phyloP scores from a whole-genome alignment of 1,140 invertebrate genomes.

The Leptinotarsa undecemlineata region DNA sequence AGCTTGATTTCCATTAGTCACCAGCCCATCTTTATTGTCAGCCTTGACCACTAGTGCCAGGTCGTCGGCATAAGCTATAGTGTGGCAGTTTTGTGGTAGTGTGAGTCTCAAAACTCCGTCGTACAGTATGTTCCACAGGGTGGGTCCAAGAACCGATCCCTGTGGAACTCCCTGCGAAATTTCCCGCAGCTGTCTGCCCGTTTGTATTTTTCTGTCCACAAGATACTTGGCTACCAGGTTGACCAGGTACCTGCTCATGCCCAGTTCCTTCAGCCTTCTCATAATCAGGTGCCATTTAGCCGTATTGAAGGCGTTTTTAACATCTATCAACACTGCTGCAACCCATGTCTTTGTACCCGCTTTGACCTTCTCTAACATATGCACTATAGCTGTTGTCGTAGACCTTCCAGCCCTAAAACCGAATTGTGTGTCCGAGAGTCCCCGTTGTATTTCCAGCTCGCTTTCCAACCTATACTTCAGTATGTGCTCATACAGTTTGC shows the following conservation, averaged over 20 bases:
- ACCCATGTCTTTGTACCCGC: background rate
- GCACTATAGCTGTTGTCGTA: slow-evolving; percentile 46
- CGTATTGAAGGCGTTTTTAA: slow-evolving; percentile 9
- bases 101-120: slow-evolving; percentile 49
- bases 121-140: slow-evolving; percentile 54
- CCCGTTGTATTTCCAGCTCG: slow-evolving; percentile 23
- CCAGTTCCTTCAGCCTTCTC: background rate
- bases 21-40: background rate
- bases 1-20: slow-evolving; percentile 7
- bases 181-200: background rate
- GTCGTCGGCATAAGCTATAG: slow-evolving; percentile 25
- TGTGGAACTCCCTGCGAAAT: slow-evolving; percentile 53
- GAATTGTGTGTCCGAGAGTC: slow-evolving; percentile 43
- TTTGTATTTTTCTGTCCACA: background rate
- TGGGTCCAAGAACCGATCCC: slow-evolving; percentile 55
- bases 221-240: background rate
- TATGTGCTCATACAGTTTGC: slow-evolving; percentile 42
- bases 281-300: slow-evolving; percentile 4
- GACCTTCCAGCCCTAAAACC: slow-evolving; percentile 48
- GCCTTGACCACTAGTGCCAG: slow-evolving; percentile 7
- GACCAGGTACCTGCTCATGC: background rate
- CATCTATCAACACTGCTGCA: background rate
- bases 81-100: slow-evolving; percentile 23
- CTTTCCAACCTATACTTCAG: slow-evolving; percentile 30
- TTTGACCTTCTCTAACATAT: slow-evolving; percentile 26